Percentiles rank a stretch among this genome's conserved stretches.
Evolutionary conservation across 1,140 invertebrate genomes (phyloP).

Genomic region (Aphelenchoides avenae): DNA sequence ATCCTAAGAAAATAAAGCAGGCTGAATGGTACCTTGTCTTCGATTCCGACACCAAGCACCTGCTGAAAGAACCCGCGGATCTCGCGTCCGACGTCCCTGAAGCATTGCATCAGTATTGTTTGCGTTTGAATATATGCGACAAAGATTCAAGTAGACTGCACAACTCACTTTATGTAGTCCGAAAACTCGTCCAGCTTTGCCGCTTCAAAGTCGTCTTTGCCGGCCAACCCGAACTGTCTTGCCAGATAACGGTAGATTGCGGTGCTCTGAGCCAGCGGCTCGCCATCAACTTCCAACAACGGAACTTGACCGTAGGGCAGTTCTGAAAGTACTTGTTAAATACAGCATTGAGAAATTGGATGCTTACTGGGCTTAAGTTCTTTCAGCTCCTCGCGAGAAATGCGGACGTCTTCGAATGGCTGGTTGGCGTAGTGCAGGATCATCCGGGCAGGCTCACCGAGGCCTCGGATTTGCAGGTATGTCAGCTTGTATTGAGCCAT

Average conservation of each 20-base stretch:
- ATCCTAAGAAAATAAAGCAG: no score
- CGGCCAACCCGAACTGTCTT: conserved; percentile 40
- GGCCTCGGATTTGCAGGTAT: conserved; percentile 54
- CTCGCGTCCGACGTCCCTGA: no score
- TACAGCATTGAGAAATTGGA: no score
- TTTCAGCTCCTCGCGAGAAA: conserved; percentile 36
- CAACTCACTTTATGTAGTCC: no score
- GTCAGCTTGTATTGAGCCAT: conserved; percentile 53
- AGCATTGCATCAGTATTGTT: no score
- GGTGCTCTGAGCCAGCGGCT: conserved; percentile 36
- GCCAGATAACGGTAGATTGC: conserved; percentile 53
- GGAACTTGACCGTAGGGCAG: conserved; percentile 51
- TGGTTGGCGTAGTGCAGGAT: no score
- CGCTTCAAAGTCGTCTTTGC: conserved; percentile 41
- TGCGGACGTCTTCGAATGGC: conserved; percentile 38
- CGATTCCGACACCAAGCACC: no score
- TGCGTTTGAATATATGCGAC: no score
- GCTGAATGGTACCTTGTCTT: no score
- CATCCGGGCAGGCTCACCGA: conserved; percentile 42
- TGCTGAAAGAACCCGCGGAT: no score
- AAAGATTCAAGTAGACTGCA: no score
- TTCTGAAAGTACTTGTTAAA: no score
- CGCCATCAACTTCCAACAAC: conserved; percentile 55
- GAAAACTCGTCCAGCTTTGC: conserved; percentile 37
- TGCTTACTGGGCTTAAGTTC: conserved; percentile 15